phyloP scores from a whole-genome alignment of 2,888 invertebrate genomes.

The Phalangium opilio region DNA sequence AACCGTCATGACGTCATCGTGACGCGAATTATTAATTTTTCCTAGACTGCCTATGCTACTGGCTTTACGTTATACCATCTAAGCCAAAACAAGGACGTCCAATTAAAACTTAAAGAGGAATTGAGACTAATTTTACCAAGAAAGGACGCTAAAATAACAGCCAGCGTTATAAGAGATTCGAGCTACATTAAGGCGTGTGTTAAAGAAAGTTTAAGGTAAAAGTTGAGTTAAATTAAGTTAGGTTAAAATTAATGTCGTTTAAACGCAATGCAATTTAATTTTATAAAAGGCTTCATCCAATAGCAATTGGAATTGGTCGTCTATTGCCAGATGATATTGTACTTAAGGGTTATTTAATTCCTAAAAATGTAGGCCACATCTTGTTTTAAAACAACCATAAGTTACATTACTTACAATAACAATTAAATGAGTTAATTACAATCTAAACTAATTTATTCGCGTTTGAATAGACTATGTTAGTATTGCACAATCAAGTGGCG shows the following conservation, averaged over 20 bases:
- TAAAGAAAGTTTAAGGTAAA: background rate
- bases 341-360: conserved; percentile 42
- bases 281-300: conserved; percentile 15
- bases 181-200: background rate
- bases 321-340: conserved; percentile 24
- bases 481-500: conserved; percentile 27
- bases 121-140: conserved; percentile 24
- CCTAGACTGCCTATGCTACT: conserved; percentile 60
- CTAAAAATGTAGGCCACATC: conserved; percentile 22
- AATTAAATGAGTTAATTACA: too few relatives aligned
- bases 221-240: too few relatives aligned
- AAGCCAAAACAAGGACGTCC: conserved; percentile 48
- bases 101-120: conserved; percentile 52
- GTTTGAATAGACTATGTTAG: conserved; percentile 26
- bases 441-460: too few relatives aligned
- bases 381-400: too few relatives aligned
- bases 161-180: background rate
- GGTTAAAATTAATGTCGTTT: too few relatives aligned
- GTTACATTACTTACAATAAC: too few relatives aligned
- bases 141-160: background rate
- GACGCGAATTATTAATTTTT: conserved; percentile 27
- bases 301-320: conserved; percentile 19
- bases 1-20: too few relatives aligned
- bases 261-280: too few relatives aligned
- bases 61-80: conserved; percentile 66